phyloP scores from a whole-genome alignment of 1,140 invertebrate species.

The Drosophila ohnishii region DNA sequence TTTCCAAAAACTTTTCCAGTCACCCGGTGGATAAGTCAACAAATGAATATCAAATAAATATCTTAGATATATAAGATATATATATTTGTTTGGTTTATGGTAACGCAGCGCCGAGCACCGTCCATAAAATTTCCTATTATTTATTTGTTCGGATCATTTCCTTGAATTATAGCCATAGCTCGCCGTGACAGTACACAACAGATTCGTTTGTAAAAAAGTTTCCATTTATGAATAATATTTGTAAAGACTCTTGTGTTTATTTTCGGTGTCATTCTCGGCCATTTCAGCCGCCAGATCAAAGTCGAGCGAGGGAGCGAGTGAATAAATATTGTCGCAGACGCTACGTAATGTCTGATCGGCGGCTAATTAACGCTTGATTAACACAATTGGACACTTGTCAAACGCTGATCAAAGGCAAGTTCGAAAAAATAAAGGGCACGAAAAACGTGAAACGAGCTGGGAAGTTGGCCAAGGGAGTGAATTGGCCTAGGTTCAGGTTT shows the following conservation, averaged over 20 bases:
- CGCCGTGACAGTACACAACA: slow-evolving; percentile 26
- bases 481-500: slow-evolving; percentile 21
- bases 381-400: slow-evolving; percentile 33
- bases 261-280: slow-evolving; percentile 35
- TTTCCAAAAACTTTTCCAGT: slow-evolving; percentile 38
- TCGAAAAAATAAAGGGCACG: slow-evolving; percentile 6
- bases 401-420: slow-evolving; percentile 11
- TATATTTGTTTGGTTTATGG: slow-evolving; percentile 23
- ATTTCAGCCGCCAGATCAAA: slow-evolving; percentile 34
- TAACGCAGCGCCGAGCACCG: slow-evolving; percentile 5
- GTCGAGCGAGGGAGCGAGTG: slow-evolving; percentile 27
- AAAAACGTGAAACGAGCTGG: background rate
- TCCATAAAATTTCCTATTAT: slow-evolving; percentile 19
- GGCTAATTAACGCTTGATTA: slow-evolving; percentile 68
- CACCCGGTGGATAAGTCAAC: slow-evolving; percentile 12
- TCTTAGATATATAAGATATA: slow-evolving; percentile 5
- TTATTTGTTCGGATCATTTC: slow-evolving; percentile 40
- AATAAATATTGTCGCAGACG: slow-evolving; percentile 61
- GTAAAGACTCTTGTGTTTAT: slow-evolving; percentile 39
- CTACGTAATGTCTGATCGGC: slow-evolving; percentile 62
- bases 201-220: slow-evolving; percentile 50
- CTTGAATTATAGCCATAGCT: slow-evolving; percentile 34
- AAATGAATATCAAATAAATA: slow-evolving; percentile 24
- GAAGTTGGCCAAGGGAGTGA: slow-evolving; percentile 12
- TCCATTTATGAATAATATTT: slow-evolving; percentile 47